phyloP scores from a whole-genome alignment of 2,888 invertebrate genomes.

The Zele albiditarsus region DNA sequence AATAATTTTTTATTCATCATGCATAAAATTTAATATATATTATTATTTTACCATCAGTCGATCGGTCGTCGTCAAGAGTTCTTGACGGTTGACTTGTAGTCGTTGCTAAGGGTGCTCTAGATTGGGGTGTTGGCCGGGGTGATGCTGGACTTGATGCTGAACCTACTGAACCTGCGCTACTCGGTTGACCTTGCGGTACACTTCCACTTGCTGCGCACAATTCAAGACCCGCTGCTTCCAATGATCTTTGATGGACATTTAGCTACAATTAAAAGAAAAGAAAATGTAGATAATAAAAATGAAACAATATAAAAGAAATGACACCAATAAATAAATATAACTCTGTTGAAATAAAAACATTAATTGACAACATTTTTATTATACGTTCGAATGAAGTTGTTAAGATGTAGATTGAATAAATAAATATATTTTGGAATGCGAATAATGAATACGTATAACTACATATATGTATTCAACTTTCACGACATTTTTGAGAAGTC shows the following conservation, averaged over 20 bases:
- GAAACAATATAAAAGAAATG: background rate
- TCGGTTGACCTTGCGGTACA: conserved; percentile 71
- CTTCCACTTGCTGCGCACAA: conserved; percentile 66
- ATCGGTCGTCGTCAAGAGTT: conserved; percentile 69
- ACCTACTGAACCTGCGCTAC: conserved; percentile 70
- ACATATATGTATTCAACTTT: background rate
- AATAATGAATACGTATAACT: conserved; percentile 4
- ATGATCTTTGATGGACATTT: conserved; percentile 70
- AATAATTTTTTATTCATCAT: background rate
- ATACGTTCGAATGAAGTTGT: background rate
- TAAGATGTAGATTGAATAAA: background rate
- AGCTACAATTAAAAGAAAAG: conserved; percentile 59
- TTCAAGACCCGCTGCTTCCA: conserved; percentile 69
- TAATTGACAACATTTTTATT: background rate
- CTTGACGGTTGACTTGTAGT: conserved; percentile 69
- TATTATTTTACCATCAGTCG: conserved; percentile 70
- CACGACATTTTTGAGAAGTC: background rate
- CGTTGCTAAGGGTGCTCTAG: conserved; percentile 62
- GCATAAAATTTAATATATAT: background rate
- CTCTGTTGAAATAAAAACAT: background rate
- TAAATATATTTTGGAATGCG: background rate
- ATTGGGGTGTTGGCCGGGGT: conserved; percentile 69
- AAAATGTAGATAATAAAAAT: too few relatives aligned
- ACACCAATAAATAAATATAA: too few relatives aligned
- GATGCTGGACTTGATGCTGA: conserved; percentile 72